A percentile compares a stretch with the other conserved stretches of the same genome.
These are phyloP conservation scores for Dinothrombium tinctorium DNA, from an alignment of 1,140 invertebrate species.

Conservation along the genomic window DNA sequence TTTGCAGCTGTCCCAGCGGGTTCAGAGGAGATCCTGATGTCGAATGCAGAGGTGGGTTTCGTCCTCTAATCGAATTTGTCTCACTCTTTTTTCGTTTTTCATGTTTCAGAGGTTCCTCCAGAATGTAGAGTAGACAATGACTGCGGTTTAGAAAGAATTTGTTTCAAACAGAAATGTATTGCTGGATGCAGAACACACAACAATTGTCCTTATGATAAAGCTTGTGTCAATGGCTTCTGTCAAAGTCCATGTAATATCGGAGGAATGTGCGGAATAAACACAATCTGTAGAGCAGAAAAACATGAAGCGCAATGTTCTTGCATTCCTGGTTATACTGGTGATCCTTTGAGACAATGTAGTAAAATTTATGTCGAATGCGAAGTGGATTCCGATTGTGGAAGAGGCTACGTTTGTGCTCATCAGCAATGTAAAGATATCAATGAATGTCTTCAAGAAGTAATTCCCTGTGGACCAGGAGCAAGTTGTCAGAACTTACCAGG, in stretches of 20 bases:
- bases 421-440: conserved; percentile 33
- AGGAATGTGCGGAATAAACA: conserved; percentile 51
- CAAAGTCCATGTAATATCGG: conserved; percentile 40
- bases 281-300: conserved; percentile 48
- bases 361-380: conserved; percentile 25
- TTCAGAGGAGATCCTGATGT: conserved; percentile 47
- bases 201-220: conserved; percentile 47
- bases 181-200: conserved; percentile 14
- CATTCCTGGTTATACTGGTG: conserved; percentile 53
- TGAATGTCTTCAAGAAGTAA: conserved; percentile 27
- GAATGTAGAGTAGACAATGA: conserved; percentile 53
- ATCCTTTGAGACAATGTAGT: conserved; percentile 49
- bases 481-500: conserved; percentile 41
- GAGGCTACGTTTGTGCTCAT: conserved; percentile 22
- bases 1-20: conserved; percentile 47
- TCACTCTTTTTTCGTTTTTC: background rate
- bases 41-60: conserved; percentile 5
- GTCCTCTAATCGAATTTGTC: conserved; percentile 3
- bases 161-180: conserved; percentile 37
- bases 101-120: conserved; percentile 21
- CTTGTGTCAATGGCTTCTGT: conserved; percentile 52
- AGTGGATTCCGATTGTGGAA: conserved; percentile 21
- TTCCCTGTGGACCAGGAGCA: conserved; percentile 15
- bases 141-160: conserved; percentile 54
- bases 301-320: conserved; percentile 63